A percentile compares a stretch with the other conserved stretches of the same genome.
These are phyloP conservation scores for Microcebus jonahi DNA, from an alignment of 2,113 vertebrate genomes.

Conservation along the genomic window DNA sequence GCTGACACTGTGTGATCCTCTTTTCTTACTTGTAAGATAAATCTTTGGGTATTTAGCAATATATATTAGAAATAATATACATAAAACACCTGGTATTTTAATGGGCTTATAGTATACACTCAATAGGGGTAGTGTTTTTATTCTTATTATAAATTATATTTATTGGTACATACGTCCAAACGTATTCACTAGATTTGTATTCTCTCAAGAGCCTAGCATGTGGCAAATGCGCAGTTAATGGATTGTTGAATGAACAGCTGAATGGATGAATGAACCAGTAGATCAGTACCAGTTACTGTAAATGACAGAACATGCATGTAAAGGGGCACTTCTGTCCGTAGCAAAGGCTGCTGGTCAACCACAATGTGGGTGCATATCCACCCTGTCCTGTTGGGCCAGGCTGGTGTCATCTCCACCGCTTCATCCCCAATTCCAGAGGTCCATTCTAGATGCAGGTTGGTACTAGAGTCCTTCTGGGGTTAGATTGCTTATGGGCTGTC, in stretches of 20 bases:
- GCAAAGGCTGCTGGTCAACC: background rate
- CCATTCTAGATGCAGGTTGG: background rate
- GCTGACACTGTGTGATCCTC: background rate
- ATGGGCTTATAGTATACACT: background rate
- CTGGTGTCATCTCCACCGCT: background rate
- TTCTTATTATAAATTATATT: background rate
- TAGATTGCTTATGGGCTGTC: background rate
- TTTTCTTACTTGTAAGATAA: constrained; percentile 7
- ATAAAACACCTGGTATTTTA: background rate
- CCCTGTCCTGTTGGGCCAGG: too few relatives aligned
- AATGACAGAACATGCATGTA: background rate
- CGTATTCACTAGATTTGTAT: background rate
- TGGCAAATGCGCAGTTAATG: background rate
- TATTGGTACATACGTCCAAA: background rate
- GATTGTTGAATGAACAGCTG: background rate
- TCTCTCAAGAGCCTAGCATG: background rate
- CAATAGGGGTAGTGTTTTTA: background rate
- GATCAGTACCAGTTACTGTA: background rate
- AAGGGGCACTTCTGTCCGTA: accelerated
- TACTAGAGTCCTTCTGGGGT: background rate
- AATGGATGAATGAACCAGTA: background rate
- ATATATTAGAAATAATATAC: background rate
- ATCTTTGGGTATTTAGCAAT: background rate
- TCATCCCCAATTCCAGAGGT: background rate
- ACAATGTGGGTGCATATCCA: background rate